Conservation (phyloP, 2,113 vertebrate genomes). For the Rhabdornis inornatus region DNA sequence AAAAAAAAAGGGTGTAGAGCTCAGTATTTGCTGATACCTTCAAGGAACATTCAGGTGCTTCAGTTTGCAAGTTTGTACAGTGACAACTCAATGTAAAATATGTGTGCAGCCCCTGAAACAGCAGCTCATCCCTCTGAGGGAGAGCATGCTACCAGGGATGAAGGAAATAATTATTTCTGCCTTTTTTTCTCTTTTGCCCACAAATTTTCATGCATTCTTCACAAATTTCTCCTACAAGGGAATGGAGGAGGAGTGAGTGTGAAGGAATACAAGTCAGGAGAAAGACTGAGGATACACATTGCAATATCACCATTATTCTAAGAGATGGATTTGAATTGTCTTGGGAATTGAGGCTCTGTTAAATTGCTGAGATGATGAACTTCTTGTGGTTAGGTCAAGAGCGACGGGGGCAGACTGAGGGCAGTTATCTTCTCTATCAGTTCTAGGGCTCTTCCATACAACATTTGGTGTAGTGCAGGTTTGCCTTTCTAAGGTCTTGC, state of each 20-base stretch:
- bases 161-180: not conserved
- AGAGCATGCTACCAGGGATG: not conserved
- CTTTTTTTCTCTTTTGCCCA: not conserved
- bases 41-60: not conserved
- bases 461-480: not conserved
- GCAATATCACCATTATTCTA: accelerated
- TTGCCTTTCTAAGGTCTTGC: not conserved
- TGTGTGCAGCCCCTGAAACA: not conserved
- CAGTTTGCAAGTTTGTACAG: not conserved
- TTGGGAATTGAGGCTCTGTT: not conserved
- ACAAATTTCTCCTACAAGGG: not conserved
- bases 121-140: not conserved
- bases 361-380: not conserved
- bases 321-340: not conserved
- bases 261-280: not conserved
- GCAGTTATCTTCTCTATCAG: not conserved
- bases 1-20: not conserved
- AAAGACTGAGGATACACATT: not conserved
- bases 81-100: not conserved
- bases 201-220: accelerated
- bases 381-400: not conserved
- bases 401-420: not conserved
- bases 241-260: not conserved
- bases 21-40: not conserved
- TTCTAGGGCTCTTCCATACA: not conserved